These are phyloP conservation scores for Gracilinanus agilis DNA, from an alignment of 2,113 vertebrate species.

Conservation along the genomic window DNA sequence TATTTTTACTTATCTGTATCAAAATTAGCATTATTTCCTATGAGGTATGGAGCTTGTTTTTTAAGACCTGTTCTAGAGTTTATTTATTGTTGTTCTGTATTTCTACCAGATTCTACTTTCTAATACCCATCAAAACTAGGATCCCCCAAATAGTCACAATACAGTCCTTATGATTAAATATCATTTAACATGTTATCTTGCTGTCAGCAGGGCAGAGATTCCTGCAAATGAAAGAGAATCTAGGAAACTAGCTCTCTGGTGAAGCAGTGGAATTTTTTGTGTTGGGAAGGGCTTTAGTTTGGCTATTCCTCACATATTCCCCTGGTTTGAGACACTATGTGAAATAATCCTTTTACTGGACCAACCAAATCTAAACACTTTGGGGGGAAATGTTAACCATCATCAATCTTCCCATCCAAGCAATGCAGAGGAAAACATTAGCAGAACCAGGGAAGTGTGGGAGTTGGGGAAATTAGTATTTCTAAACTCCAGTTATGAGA, in stretches of 20 bases:
- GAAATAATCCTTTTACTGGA: neutral
- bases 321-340: neutral
- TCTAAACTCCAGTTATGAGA: neutral
- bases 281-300: neutral
- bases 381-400: neutral
- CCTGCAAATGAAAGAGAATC: neutral
- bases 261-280: neutral
- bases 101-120: neutral
- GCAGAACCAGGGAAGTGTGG: neutral
- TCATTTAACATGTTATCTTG: neutral
- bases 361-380: neutral
- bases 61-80: neutral
- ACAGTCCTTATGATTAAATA: neutral
- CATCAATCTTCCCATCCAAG: neutral
- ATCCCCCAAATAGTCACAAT: neutral
- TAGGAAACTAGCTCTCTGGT: neutral
- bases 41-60: neutral
- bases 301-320: neutral
- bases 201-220: accelerated
- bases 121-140: neutral
- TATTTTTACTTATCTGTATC: neutral
- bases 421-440: neutral
- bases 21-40: neutral
- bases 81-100: neutral
- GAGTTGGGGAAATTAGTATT: neutral